phyloP scores from a whole-genome alignment of 2,113 vertebrate species.

The Toxotes chatareus region DNA sequence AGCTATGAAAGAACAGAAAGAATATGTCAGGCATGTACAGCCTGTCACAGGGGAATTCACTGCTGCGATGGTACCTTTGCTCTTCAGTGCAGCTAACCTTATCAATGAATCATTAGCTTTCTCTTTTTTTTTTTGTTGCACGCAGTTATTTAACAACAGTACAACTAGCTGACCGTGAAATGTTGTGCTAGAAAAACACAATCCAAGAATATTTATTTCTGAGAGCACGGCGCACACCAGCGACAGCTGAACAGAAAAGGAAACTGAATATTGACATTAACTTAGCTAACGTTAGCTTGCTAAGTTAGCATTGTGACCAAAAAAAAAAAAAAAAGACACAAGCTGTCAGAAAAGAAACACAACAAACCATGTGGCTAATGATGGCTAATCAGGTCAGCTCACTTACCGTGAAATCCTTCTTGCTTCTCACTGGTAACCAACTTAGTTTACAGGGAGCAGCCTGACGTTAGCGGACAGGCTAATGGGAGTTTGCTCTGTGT shows the following conservation, averaged over 20 bases:
- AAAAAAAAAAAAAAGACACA: neutral
- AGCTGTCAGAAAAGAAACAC: constrained; percentile 31
- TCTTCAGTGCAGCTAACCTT: neutral
- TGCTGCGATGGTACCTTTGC: constrained; percentile 21
- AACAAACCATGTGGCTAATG: constrained; percentile 38
- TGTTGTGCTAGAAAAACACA: neutral
- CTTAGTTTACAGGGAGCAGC: constrained; percentile 17
- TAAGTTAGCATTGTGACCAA: constrained; percentile 36
- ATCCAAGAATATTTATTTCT: neutral
- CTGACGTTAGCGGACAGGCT: constrained; percentile 27
- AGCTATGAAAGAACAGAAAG: neutral
- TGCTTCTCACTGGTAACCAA: neutral
- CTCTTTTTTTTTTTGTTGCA: neutral
- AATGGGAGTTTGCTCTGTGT: constrained; percentile 1
- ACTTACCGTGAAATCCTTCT: constrained; percentile 26
- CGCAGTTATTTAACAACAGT: neutral
- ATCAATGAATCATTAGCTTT: constrained; percentile 17
- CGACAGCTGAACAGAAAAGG: neutral
- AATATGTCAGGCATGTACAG: neutral
- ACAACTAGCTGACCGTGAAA: neutral
- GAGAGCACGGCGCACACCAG: neutral
- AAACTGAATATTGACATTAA: constrained; percentile 17
- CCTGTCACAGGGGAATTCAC: neutral
- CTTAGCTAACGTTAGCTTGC: constrained; percentile 56
- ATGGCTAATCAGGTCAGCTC: neutral